Conservation (phyloP, 2,888 invertebrate genomes). For the Furcula furcula region DNA sequence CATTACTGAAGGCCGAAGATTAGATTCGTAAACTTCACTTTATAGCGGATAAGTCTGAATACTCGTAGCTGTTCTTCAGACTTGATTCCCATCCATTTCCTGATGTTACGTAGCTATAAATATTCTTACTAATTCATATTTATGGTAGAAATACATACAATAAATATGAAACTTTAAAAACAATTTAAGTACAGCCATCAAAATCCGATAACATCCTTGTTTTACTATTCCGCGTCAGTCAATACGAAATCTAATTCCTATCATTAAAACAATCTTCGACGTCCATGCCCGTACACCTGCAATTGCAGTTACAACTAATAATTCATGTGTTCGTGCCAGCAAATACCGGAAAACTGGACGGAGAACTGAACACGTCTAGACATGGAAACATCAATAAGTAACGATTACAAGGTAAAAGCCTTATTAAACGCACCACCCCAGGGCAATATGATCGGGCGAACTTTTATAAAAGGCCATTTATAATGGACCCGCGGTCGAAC, state of each 20-base stretch:
- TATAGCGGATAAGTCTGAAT: too few relatives aligned
- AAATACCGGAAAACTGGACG: constrained; percentile 54
- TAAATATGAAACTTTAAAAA: too few relatives aligned
- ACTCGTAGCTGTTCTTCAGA: too few relatives aligned
- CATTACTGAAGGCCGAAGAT: too few relatives aligned
- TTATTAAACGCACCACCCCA: constrained; percentile 53
- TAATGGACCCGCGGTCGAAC: constrained; percentile 72
- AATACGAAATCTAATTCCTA: constrained; percentile 32
- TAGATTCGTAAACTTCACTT: too few relatives aligned
- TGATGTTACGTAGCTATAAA: too few relatives aligned
- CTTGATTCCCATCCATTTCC: too few relatives aligned
- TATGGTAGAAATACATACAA: too few relatives aligned
- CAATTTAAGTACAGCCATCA: too few relatives aligned
- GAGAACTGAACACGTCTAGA: constrained; percentile 58
- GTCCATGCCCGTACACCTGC: constrained; percentile 30
- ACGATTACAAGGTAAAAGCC: constrained; percentile 56
- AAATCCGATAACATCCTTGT: constrained; percentile 12
- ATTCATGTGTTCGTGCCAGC: constrained; percentile 66
- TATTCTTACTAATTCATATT: too few relatives aligned
- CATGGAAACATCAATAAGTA: constrained; percentile 63
- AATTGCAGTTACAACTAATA: constrained; percentile 50
- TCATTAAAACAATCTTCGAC: constrained; percentile 34
- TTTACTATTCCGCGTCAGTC: constrained; percentile 18
- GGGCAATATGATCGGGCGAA: constrained; percentile 50
- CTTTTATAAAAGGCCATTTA: constrained; percentile 60